These are phyloP conservation scores for Philonicus albiceps DNA, from an alignment of 2,888 invertebrate genomes.

Conservation along the genomic window DNA sequence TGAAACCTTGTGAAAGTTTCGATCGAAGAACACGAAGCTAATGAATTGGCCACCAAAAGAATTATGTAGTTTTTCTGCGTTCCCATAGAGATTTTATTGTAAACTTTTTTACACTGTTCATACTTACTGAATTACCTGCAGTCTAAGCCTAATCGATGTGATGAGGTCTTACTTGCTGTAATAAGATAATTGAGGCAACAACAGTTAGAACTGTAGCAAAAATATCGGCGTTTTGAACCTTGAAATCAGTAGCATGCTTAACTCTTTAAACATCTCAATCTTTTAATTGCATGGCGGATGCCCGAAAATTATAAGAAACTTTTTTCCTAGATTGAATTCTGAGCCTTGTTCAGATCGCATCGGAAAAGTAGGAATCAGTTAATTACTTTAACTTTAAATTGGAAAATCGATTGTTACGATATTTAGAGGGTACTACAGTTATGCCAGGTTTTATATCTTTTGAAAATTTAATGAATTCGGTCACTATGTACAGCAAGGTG, in stretches of 20 bases:
- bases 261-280: not conserved
- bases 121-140: not conserved
- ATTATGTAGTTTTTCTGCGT: not conserved
- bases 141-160: not conserved
- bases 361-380: not conserved
- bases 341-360: not conserved
- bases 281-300: conserved; percentile 3
- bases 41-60: not conserved
- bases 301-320: not conserved
- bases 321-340: not conserved
- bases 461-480: not conserved
- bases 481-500: not conserved
- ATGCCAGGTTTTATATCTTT: not conserved
- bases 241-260: not conserved
- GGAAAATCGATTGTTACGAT: not conserved
- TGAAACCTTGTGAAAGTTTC: not conserved
- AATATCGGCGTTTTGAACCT: not conserved
- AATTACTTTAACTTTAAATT: not conserved
- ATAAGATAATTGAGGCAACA: conserved; percentile 21
- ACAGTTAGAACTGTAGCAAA: conserved; percentile 15
- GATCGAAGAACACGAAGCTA: not conserved
- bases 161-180: conserved; percentile 4
- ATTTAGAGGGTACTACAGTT: not conserved
- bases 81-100: not conserved
- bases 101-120: not conserved